Percentiles rank a stretch among this genome's conserved stretches.
Conservation (phyloP, 2,113 vertebrate genomes). For the Zosterops pallidus region DNA sequence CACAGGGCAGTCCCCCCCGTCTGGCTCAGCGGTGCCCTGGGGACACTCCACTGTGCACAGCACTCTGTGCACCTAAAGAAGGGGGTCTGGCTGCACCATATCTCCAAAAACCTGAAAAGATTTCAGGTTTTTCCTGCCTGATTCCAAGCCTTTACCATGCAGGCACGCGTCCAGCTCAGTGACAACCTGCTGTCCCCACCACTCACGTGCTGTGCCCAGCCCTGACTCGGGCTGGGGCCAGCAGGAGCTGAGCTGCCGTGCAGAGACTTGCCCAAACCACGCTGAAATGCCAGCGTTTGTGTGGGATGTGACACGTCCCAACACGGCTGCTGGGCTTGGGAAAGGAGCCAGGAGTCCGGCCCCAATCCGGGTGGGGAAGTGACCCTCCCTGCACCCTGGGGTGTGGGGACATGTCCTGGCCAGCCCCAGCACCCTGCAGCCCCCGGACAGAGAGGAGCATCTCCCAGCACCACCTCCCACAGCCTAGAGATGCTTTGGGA, state of each 20-base stretch:
- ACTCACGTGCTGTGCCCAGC: not conserved
- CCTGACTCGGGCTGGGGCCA: fast-evolving
- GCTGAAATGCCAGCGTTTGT: not conserved
- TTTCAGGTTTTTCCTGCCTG: fast-evolving
- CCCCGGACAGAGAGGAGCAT: not conserved
- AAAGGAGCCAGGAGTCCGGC: not conserved
- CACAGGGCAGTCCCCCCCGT: not conserved
- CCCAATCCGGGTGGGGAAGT: not conserved
- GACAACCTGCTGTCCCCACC: not conserved
- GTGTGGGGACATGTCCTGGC: not conserved
- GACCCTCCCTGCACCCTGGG: not conserved
- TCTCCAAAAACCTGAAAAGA: not conserved
- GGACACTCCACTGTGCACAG: not conserved
- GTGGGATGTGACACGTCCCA: constrained; percentile 12
- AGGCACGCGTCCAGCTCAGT: not conserved
- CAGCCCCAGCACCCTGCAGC: not conserved
- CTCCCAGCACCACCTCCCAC: not conserved
- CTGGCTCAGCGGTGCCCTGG: not conserved
- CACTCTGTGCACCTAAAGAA: not conserved
- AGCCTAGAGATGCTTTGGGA: not conserved
- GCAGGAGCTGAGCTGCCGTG: not conserved
- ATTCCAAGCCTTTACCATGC: not conserved
- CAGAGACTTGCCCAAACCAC: not conserved
- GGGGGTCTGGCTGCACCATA: not conserved
- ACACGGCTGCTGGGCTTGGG: not conserved